Evolutionary conservation across 53 echinoderm and acorn worm species (phyloP).

Genomic region (Crossaster papposus): DNA sequence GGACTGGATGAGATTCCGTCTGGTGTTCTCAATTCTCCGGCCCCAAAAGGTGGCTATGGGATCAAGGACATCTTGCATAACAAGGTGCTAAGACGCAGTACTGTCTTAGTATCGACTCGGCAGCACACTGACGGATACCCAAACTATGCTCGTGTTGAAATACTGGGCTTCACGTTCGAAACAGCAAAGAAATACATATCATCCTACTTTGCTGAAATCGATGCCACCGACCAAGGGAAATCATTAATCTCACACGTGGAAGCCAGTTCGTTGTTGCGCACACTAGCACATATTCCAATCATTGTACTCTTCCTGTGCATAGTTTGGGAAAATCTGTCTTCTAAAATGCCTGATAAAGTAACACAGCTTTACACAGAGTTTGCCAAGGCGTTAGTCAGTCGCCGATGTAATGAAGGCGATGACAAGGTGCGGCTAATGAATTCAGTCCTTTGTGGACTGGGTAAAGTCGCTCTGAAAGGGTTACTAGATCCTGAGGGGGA

Average conservation of each 20-base stretch:
- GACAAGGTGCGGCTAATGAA: neutral
- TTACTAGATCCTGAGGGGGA: neutral
- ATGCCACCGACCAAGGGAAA: neutral
- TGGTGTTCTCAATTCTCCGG: neutral
- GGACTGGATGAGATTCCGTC: neutral
- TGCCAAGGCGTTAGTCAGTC: neutral
- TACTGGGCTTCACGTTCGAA: neutral
- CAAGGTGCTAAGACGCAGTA: neutral
- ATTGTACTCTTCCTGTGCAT: neutral
- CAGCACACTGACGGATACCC: neutral
- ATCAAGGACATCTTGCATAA: slow-evolving; percentile 11
- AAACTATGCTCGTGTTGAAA: neutral
- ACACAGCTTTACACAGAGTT: neutral
- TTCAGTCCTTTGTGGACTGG: neutral
- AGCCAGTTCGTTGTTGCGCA: neutral
- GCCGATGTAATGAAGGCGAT: neutral
- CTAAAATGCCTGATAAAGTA: neutral
- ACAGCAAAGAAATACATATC: neutral
- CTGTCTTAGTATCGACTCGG: slow-evolving; percentile 5
- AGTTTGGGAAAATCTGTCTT: slow-evolving; percentile 21
- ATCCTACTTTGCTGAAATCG: neutral
- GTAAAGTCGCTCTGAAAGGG: neutral
- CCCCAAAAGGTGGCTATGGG: neutral
- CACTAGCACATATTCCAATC: neutral
- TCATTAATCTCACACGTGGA: neutral